Evolutionary conservation across 1,140 invertebrate genomes (phyloP).

Genomic region (Hycleus phaleratus): DNA sequence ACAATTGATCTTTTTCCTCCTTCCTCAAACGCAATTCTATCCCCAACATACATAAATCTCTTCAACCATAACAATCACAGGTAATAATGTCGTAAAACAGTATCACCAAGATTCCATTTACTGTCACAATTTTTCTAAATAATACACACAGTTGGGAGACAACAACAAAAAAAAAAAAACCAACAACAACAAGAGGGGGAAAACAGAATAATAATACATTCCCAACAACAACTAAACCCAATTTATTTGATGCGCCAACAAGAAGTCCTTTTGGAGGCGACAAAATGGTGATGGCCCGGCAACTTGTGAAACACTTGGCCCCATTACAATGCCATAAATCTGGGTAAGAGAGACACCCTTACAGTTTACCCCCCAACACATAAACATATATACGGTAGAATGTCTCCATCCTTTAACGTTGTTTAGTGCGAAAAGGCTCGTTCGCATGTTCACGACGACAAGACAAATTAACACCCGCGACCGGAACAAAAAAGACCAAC

Average conservation of each 20-base stretch:
- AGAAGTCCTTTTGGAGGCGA: constrained; percentile 33
- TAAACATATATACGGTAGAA: constrained; percentile 17
- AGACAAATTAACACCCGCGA: constrained; percentile 23
- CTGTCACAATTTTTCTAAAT: constrained; percentile 21
- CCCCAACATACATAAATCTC: constrained; percentile 33
- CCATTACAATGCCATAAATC: constrained; percentile 43
- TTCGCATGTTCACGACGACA: constrained; percentile 26
- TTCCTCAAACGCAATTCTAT: neutral
- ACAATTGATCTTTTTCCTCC: neutral
- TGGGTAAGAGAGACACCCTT: constrained; percentile 15
- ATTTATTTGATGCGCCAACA: constrained; percentile 37
- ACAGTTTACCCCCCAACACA: neutral
- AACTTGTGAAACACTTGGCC: constrained; percentile 41
- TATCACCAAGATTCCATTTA: constrained; percentile 31
- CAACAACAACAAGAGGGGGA: no score
- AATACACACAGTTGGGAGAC: constrained; percentile 19
- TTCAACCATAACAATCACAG: constrained; percentile 39
- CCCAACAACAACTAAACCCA: constrained; percentile 25
- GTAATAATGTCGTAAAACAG: constrained; percentile 41
- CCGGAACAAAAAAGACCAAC: neutral
- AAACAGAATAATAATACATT: no score
- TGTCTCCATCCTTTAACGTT: constrained; percentile 27
- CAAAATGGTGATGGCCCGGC: constrained; percentile 40
- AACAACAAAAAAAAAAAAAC: neutral
- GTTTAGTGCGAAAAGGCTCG: neutral